phyloP scores from a whole-genome alignment of 2,888 invertebrate genomes.

The Hemicrepidius hirtus region DNA sequence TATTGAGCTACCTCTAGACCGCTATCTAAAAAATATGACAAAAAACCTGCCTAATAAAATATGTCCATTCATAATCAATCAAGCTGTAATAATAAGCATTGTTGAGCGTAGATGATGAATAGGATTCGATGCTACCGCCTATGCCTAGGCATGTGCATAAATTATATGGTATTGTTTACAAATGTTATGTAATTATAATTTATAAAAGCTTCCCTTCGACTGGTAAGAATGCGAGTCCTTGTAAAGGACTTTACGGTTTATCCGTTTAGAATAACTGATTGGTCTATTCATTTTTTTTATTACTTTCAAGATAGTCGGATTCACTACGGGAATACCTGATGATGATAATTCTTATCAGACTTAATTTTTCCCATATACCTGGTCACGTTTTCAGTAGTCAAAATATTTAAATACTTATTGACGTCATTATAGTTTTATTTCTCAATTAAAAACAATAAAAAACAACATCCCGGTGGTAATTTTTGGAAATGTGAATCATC shows the following conservation, averaged over 20 bases:
- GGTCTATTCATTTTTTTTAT: background rate
- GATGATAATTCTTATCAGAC: background rate
- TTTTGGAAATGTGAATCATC: slow-evolving; percentile 38
- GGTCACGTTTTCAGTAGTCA: background rate
- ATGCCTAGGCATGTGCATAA: slow-evolving; percentile 50
- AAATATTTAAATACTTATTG: background rate
- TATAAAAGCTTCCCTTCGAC: slow-evolving; percentile 48
- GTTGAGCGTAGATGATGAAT: slow-evolving; percentile 48
- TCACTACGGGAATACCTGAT: background rate
- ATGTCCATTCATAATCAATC: slow-evolving; percentile 41
- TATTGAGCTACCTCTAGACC: slow-evolving; percentile 20
- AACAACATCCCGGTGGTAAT: background rate
- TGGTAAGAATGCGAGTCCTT: slow-evolving; percentile 53
- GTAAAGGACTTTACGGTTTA: slow-evolving; percentile 50
- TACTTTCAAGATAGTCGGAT: background rate
- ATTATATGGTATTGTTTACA: slow-evolving; percentile 54
- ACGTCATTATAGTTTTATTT: background rate
- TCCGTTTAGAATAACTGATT: slow-evolving; percentile 25
- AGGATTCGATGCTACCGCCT: slow-evolving; percentile 44
- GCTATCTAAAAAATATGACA: background rate
- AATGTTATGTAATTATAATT: slow-evolving; percentile 54
- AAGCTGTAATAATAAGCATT: slow-evolving; percentile 43
- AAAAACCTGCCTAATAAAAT: slow-evolving; percentile 27
- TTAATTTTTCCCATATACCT: no score
- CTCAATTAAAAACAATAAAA: slow-evolving; percentile 4